Evolutionary conservation across 2,113 vertebrate genomes (phyloP).

Genomic region (Lutjanus erythropterus): DNA sequence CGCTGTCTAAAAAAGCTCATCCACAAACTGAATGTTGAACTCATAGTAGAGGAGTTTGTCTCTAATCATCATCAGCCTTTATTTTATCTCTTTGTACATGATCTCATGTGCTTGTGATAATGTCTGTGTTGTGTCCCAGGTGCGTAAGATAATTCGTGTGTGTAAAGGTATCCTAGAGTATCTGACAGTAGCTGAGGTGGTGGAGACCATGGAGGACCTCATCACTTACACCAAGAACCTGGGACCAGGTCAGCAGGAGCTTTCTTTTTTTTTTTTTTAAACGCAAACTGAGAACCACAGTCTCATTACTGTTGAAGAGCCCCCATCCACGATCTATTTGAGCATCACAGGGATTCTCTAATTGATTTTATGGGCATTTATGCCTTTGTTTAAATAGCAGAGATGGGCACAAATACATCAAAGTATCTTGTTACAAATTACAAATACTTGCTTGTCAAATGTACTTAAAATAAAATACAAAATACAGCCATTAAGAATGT

Average conservation of each 20-base stretch:
- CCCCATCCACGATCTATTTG: neutral
- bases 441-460: too few relatives aligned
- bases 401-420: too few relatives aligned
- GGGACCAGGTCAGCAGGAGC: slow-evolving; percentile 89
- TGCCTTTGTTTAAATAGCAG: neutral
- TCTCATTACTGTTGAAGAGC: neutral
- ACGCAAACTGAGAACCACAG: slow-evolving; percentile 4
- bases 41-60: slow-evolving; percentile 9
- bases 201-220: slow-evolving; percentile 99
- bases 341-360: too few relatives aligned
- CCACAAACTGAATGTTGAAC: slow-evolving; percentile 6
- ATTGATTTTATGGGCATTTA: too few relatives aligned
- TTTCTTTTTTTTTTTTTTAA: neutral
- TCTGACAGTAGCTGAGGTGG: slow-evolving; percentile 96
- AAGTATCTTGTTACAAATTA: too few relatives aligned
- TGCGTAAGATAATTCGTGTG: slow-evolving; percentile 97
- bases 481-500: too few relatives aligned
- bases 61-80: neutral
- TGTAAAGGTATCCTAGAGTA: slow-evolving; percentile 99
- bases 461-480: too few relatives aligned
- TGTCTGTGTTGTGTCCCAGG: slow-evolving; percentile 83
- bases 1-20: slow-evolving; percentile 22
- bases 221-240: slow-evolving; percentile 99
- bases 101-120: slow-evolving; percentile 17
- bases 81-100: neutral